Conservation (phyloP, 2,888 invertebrate genomes). For the Sphaerophoria taeniata region DNA sequence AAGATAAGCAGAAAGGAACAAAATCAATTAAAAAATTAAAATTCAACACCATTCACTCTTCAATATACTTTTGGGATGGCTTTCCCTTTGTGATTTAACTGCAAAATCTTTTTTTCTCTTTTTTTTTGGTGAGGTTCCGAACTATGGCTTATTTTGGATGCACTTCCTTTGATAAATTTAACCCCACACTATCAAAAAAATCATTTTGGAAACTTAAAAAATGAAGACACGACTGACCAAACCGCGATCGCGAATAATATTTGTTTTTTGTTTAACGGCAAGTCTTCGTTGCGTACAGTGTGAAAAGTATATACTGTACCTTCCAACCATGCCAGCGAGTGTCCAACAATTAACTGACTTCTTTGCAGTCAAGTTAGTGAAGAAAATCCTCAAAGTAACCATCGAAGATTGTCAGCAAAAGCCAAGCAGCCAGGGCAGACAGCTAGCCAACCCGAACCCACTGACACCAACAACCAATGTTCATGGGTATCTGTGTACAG, state of each 20-base stretch:
- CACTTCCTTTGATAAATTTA: constrained; percentile 53
- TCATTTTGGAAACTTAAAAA: constrained; percentile 35
- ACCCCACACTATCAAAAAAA: constrained; percentile 37
- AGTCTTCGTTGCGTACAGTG: constrained; percentile 1
- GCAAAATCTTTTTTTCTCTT: neutral
- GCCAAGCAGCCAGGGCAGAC: constrained; percentile 28
- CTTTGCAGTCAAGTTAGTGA: constrained; percentile 65
- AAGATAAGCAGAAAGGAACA: constrained; percentile 40
- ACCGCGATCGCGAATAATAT: constrained; percentile 15
- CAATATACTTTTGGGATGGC: constrained; percentile 36
- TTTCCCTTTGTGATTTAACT: constrained; percentile 39
- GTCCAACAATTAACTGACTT: constrained; percentile 75
- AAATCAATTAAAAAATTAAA: constrained; percentile 39
- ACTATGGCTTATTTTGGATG: constrained; percentile 32
- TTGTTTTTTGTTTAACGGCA: constrained; percentile 10
- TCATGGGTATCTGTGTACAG: constrained; percentile 18
- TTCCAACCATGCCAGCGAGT: constrained; percentile 69
- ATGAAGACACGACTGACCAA: constrained; percentile 30
- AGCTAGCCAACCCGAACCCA: constrained; percentile 47
- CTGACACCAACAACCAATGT: constrained; percentile 44
- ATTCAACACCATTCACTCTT: constrained; percentile 65
- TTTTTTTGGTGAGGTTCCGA: constrained; percentile 18
- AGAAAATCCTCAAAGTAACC: constrained; percentile 74
- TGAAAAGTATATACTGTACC: constrained; percentile 47
- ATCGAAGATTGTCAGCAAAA: constrained; percentile 70